A percentile compares a stretch with the other conserved stretches of the same genome.
Evolutionary conservation across 2,113 vertebrate species (phyloP).

Genomic region (Pterophyllum scalare): DNA sequence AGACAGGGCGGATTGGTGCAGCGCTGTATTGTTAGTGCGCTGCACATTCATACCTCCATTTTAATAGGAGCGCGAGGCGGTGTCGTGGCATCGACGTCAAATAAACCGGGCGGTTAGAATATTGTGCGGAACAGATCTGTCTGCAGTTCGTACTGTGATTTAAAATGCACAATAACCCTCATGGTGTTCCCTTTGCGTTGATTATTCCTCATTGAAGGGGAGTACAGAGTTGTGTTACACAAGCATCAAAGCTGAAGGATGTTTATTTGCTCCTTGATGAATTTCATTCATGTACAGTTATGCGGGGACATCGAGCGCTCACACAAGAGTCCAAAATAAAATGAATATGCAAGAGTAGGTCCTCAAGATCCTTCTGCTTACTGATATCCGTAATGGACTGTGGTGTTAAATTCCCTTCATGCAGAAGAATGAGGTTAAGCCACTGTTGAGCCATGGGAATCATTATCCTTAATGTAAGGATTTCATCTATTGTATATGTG

Average conservation of each 20-base stretch:
- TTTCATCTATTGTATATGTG: not conserved
- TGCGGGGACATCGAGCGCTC: too few relatives aligned
- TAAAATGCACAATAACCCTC: not conserved
- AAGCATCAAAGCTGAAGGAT: not conserved
- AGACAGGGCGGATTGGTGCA: not conserved
- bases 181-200: not conserved
- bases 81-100: slow-evolving; percentile 19
- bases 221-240: not conserved
- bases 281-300: not conserved
- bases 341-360: not conserved
- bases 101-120: not conserved
- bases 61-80: not conserved
- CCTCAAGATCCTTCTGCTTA: not conserved
- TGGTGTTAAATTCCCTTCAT: not conserved
- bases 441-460: not conserved
- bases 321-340: not conserved
- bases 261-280: not conserved
- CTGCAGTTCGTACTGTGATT: not conserved
- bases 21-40: not conserved
- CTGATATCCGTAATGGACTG: not conserved
- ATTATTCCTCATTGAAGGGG: not conserved
- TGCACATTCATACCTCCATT: not conserved
- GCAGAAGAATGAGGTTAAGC: not conserved
- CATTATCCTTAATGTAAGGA: not conserved
- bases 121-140: fast-evolving